Evolutionary conservation across 2,113 vertebrate genomes (phyloP).

Genomic region (Sceloporus tristichus): DNA sequence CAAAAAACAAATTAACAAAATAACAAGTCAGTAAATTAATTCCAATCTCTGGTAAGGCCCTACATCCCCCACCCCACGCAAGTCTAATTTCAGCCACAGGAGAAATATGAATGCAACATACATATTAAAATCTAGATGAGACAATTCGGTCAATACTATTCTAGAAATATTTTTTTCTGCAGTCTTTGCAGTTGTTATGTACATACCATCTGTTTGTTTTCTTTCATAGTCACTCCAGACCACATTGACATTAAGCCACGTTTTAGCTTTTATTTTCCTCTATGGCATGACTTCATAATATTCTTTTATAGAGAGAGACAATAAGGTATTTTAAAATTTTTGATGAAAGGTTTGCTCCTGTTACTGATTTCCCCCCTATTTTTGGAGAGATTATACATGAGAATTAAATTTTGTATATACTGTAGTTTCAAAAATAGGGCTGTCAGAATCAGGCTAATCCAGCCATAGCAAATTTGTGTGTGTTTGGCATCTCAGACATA

Average conservation of each 20-base stretch:
- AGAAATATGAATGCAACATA: background rate
- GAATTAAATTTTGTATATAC: background rate
- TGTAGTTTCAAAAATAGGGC: background rate
- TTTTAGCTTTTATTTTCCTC: background rate
- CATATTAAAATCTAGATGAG: background rate
- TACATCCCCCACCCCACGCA: too few relatives aligned
- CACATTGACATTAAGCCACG: background rate
- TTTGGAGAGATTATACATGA: background rate
- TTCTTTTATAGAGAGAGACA: background rate
- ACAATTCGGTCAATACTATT: background rate
- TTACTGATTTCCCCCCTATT: background rate
- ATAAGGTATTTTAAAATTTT: background rate
- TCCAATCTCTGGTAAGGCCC: too few relatives aligned
- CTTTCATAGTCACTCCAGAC: background rate
- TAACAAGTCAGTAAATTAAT: too few relatives aligned
- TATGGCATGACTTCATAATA: background rate
- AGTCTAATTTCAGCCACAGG: background rate
- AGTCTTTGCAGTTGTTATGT: background rate
- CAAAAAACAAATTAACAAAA: too few relatives aligned
- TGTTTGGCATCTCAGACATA: conserved; percentile 5
- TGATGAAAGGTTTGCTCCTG: background rate
- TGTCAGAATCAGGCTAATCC: conserved; percentile 10
- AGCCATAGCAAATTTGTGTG: background rate
- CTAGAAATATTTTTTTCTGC: background rate
- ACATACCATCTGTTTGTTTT: background rate